Evolutionary conservation across 1,140 invertebrate genomes (phyloP).

Genomic region (Neelides sp.): DNA sequence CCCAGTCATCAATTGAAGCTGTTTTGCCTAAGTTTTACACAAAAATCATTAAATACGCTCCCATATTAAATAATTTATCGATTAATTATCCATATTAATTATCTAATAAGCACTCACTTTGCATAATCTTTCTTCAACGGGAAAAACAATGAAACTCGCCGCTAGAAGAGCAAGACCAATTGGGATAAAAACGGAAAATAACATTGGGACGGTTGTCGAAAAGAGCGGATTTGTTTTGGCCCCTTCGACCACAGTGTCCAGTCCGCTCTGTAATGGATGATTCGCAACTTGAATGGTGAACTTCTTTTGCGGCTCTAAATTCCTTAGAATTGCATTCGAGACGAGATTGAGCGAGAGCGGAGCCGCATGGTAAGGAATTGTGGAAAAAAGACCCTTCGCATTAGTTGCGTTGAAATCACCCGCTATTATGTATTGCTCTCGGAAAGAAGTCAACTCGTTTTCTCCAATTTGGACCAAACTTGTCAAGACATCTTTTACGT

Average conservation of each 20-base stretch:
- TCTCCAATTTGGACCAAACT: constrained; percentile 10
- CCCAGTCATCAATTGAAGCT: constrained; percentile 62
- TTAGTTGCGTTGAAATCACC: constrained; percentile 14
- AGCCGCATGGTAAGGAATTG: constrained; percentile 52
- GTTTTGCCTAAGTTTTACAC: constrained; percentile 41
- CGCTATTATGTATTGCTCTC: constrained; percentile 26
- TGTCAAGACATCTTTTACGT: background rate
- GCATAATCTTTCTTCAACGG: constrained; percentile 45
- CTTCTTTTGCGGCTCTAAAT: constrained; percentile 32
- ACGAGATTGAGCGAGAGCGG: constrained; percentile 47
- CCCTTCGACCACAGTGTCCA: constrained; percentile 16
- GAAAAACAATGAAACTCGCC: constrained; percentile 59
- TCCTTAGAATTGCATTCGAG: constrained; percentile 44
- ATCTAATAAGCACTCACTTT: constrained; percentile 26
- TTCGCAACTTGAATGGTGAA: constrained; percentile 48
- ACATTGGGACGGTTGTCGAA: constrained; percentile 14
- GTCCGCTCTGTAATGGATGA: constrained; percentile 46
- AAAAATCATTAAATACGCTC: background rate
- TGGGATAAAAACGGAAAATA: constrained; percentile 27
- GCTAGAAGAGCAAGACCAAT: constrained; percentile 48
- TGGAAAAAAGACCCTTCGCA: constrained; percentile 38
- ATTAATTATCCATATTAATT: background rate
- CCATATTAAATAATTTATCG: background rate
- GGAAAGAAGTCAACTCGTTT: constrained; percentile 16
- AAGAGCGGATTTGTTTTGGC: constrained; percentile 25